Percentiles rank a stretch among this genome's conserved stretches.
phyloP scores from a whole-genome alignment of 2,797 vertebrate genomes.

The Labeo calbasu region DNA sequence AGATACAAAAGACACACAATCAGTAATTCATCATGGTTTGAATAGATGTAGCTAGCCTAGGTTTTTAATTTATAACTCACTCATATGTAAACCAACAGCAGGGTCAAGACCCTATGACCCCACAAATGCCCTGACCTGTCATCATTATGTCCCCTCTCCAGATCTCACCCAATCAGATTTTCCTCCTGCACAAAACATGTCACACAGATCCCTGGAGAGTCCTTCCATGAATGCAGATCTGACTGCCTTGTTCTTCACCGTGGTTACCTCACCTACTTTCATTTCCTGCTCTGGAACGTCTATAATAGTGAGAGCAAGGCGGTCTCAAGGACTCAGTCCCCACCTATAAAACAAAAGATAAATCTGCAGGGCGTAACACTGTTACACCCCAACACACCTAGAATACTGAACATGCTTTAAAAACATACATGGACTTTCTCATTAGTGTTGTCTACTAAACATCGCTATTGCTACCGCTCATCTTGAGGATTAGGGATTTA shows the following conservation, averaged over 20 bases:
- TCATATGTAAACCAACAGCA: slow-evolving; percentile 1
- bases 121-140: not conserved
- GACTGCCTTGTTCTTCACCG: slow-evolving; percentile 2
- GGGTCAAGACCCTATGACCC: slow-evolving; percentile 15
- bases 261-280: slow-evolving; percentile 11
- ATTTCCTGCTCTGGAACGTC: slow-evolving; percentile 25
- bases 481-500: not conserved
- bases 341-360: slow-evolving; percentile 31
- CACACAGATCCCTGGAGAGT: not conserved
- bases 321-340: slow-evolving; percentile 40
- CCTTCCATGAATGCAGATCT: slow-evolving; percentile 33
- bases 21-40: not conserved
- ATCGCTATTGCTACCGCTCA: not conserved
- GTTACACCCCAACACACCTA: slow-evolving; percentile 20
- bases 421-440: not conserved
- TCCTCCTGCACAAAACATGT: not conserved
- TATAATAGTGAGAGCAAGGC: slow-evolving; percentile 16
- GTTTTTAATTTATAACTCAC: not conserved
- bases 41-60: not conserved
- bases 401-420: not conserved
- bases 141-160: not conserved
- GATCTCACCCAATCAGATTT: slow-evolving; percentile 23
- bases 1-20: not conserved
- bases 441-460: no score
- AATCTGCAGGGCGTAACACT: slow-evolving; percentile 4